Evolutionary conservation across 2,797 vertebrate species (phyloP).

Genomic region (Parambassis ranga): DNA sequence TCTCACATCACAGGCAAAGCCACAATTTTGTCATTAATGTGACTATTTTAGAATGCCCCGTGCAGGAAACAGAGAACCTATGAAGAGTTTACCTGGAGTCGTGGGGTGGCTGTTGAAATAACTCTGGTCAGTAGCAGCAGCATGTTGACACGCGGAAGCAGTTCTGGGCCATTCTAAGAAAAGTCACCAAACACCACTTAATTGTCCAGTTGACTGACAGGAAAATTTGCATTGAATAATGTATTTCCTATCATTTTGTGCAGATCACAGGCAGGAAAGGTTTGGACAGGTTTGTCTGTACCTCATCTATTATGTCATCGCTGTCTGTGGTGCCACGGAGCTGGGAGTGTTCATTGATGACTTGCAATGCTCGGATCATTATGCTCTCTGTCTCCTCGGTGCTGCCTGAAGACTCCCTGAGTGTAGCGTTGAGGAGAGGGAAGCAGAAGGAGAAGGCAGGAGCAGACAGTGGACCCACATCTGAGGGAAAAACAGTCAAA

Average conservation of each 20-base stretch:
- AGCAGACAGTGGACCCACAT: slow-evolving; percentile 69
- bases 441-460: slow-evolving; percentile 90
- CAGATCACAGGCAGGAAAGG: neutral
- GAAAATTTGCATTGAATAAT: neutral
- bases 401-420: slow-evolving; percentile 83
- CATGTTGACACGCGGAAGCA: slow-evolving; percentile 94
- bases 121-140: slow-evolving; percentile 87
- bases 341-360: slow-evolving; percentile 87
- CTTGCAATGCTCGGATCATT: slow-evolving; percentile 87
- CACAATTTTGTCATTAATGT: neutral
- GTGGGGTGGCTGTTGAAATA: slow-evolving; percentile 88
- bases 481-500: slow-evolving; percentile 34
- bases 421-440: slow-evolving; percentile 89
- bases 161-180: slow-evolving; percentile 89
- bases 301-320: slow-evolving; percentile 87
- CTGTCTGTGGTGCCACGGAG: slow-evolving; percentile 78
- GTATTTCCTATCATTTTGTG: fast-evolving
- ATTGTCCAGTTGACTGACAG: neutral
- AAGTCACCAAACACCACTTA: neutral
- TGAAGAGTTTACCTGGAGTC: slow-evolving; percentile 90
- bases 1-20: neutral
- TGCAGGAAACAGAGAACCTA: too few relatives aligned
- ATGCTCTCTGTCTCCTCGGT: slow-evolving; percentile 85
- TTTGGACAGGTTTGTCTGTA: slow-evolving; percentile 22
- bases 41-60: neutral